Evolutionary conservation across 30 jellyfish, hydroid and myxozoan species (phyloP), one percentile per base, ranked within the genome.

Genomic region (Cassiopea andromeda): DNA sequence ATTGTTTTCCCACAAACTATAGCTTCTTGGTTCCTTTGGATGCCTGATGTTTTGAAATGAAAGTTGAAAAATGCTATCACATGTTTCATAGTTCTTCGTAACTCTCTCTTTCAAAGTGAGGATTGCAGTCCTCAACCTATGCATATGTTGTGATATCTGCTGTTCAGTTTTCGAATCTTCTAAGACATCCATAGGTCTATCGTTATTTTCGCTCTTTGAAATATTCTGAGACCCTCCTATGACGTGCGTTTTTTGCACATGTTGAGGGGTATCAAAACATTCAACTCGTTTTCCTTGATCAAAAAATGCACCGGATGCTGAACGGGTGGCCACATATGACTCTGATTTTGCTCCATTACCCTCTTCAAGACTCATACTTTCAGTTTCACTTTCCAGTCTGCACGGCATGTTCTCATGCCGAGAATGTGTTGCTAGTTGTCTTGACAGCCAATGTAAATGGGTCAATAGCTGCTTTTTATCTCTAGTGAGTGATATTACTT

Each of bases 381-480:
- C 15, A 3, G 64, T 66, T 6, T 27, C 57, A 17, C 46, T 78
- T 7, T 49, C 71, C 5, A 47, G 16, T 27, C 69, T 69, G 17
- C 57, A 46, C 5, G 19, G 48, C 19, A 48, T n/a, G 43, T 45
- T 66, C 7, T 77, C 89, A 60, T 19, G 60, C 60, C 27, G 57
- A 3, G 84, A 48, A 19, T 66, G 83, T 16, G 61, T 84, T n/a
- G 46, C 69, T 38, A 84, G 83, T 46, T 86, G 93, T 80, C 93
- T 89, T 61, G 97, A 66, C 46, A 89, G 77, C 97, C 97, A 89
- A 64, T 89, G 97, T 19, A 89, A 48, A 69, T 89, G 97, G 15
- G 97, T 89, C 90, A 75, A 80, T 17, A 80, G 92, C 78, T 89
- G 97, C 72, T 89, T 89, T 43, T 89, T 89, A 69, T 89, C 97